phyloP scores from a whole-genome alignment of 2,888 invertebrate genomes.

The Lasioglossum marginatum region DNA sequence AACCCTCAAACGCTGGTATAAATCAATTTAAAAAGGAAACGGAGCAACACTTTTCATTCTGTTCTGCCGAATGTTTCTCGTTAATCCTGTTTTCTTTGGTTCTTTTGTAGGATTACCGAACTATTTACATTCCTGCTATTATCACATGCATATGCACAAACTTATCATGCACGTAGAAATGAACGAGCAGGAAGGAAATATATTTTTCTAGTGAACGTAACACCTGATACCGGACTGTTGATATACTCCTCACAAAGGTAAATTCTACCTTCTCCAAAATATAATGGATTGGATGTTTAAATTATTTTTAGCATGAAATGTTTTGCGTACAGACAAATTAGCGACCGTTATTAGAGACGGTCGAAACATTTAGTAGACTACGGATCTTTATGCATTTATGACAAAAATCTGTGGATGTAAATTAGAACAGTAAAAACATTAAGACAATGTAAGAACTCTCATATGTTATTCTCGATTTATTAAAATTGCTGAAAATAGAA shows the following conservation, averaged over 20 bases:
- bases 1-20: neutral
- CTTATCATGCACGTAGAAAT: neutral
- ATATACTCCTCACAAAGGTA: neutral
- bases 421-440: too few species aligned
- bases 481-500: too few species aligned
- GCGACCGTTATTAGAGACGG: neutral
- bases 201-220: neutral
- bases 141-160: neutral
- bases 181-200: neutral
- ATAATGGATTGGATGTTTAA: neutral
- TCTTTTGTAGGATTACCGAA: neutral
- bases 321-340: neutral
- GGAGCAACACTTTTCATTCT: neutral
- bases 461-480: too few species aligned
- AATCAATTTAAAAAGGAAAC: constrained; percentile 36
- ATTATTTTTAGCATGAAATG: neutral
- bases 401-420: too few species aligned
- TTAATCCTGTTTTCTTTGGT: constrained; percentile 1
- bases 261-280: constrained; percentile 2
- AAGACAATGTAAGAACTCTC: too few species aligned
- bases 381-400: too few species aligned
- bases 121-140: neutral
- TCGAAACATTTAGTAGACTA: too few species aligned
- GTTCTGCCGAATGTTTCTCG: neutral
- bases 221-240: neutral